Base-by-base conservation (phyloP, 2,113 vertebrate species). In the Dipodomys spectabilis region DNA sequence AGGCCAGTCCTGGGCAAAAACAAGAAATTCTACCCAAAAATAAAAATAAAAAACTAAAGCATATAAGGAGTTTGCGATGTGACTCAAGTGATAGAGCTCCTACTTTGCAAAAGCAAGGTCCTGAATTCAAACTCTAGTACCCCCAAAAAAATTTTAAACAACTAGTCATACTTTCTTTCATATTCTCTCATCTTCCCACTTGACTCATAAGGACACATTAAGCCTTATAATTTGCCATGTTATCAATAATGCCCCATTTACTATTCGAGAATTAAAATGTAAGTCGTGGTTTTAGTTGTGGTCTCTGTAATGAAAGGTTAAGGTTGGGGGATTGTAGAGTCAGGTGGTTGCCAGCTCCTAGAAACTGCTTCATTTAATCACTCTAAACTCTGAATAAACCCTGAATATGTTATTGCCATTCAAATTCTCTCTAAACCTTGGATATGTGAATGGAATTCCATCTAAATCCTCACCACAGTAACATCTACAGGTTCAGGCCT, bases 191-290 rank as follows among this genome's bases (percentile, higher is more conserved):
- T 65, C 35, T 64, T 75, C 80, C 30, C 60, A 62, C 22, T 53
- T 82, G 71, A 82, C 60, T 95, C 60, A 8, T 57, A 77, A 85
- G 11, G 90, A 65, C 44, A 44, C 39, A 22, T 74, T 60, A 90
- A 64, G 72, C 28, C 30, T 84, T 53, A 45, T 27, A 19, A 62
- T 67, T 87, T 35, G n/a, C 18, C 19, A 0, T n/a, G 1, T 87
- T n/a, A 44, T 28, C 69, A 57, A 23, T 78, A 74, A 67, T 30
- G 25, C 22, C 11, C 13, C 35, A 32, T 27, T 57, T 74, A 0
- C 45, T 69, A 32, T 6, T n/a, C 5, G 10, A 27, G 45, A 78
- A n/a, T 71, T 45, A 30, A 81, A 79, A 23, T n/a, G 20, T 65
- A 81, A 81, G 60, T 16, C 4, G 45, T 5, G 19, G 32, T 92